phyloP scores from a whole-genome alignment of 2,888 invertebrate genomes.

The Drosophila colorata region DNA sequence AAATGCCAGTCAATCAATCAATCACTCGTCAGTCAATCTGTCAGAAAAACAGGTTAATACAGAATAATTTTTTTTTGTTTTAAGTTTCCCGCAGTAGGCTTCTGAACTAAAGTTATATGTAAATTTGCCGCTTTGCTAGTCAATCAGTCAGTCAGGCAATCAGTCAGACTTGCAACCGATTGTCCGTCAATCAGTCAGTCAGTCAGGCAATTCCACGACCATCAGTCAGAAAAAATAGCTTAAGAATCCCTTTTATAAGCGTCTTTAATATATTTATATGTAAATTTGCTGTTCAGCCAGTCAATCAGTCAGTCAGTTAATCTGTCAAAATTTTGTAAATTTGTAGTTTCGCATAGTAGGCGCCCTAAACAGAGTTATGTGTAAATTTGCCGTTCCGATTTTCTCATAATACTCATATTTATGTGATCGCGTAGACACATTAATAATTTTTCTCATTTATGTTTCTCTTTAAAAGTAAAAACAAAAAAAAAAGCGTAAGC shows the following conservation, averaged over 20 bases:
- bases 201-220: too few relatives aligned
- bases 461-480: constrained; percentile 58
- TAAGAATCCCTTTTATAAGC: background rate
- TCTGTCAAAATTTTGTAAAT: background rate
- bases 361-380: constrained; percentile 9
- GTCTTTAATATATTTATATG: background rate
- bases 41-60: background rate
- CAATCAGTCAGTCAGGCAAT: background rate
- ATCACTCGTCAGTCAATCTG: background rate
- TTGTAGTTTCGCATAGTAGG: constrained; percentile 22
- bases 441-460: constrained; percentile 52
- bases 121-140: background rate
- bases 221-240: background rate
- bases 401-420: constrained; percentile 48
- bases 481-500: constrained; percentile 53
- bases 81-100: background rate
- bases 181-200: background rate
- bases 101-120: too few relatives aligned
- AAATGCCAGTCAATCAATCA: too few relatives aligned
- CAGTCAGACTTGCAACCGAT: too few relatives aligned
- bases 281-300: too few relatives aligned
- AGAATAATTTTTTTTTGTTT: too few relatives aligned
- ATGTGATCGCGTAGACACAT: constrained; percentile 57
- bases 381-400: constrained; percentile 13
- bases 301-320: background rate